A percentile compares a stretch with the other conserved stretches of the same genome.
These are phyloP conservation scores for Mythimna pallens DNA, from an alignment of 2,888 invertebrate genomes.

Conservation along the genomic window DNA sequence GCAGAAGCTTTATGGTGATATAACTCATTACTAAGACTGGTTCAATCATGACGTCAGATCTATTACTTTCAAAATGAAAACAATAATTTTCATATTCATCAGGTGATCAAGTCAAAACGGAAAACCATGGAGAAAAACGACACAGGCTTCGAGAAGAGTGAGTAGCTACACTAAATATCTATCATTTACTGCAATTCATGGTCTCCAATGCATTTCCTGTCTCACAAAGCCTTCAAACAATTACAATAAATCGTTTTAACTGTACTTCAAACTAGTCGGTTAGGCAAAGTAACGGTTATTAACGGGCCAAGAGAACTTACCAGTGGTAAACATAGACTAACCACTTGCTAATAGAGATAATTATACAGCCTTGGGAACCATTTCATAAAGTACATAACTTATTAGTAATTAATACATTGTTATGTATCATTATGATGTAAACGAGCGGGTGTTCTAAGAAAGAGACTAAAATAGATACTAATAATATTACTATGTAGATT, in stretches of 20 bases:
- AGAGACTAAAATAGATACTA: background rate
- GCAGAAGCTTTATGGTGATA: too few species aligned
- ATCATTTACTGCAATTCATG: background rate
- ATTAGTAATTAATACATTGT: background rate
- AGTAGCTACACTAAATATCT: conserved; percentile 16
- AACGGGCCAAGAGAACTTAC: background rate
- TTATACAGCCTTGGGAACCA: conserved; percentile 17
- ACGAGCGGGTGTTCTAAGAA: background rate
- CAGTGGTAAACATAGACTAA: conserved; percentile 23
- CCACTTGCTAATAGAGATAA: conserved; percentile 29
- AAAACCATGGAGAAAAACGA: conserved; percentile 24
- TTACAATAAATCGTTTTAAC: conserved; percentile 1
- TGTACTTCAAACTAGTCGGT: conserved; percentile 8
- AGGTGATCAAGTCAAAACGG: conserved; percentile 56
- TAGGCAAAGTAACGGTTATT: conserved; percentile 23
- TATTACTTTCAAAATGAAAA: too few species aligned
- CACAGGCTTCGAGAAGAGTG: conserved; percentile 28
- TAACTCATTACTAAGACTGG: too few species aligned
- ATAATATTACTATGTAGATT: background rate
- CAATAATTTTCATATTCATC: conserved; percentile 18
- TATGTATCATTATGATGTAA: background rate
- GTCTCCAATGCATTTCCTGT: background rate
- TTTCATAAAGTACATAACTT: conserved; percentile 15
- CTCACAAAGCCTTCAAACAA: conserved; percentile 6
- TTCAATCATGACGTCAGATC: too few species aligned